phyloP scores from a whole-genome alignment of 2,113 vertebrate genomes.

The Atrichornis clamosus region DNA sequence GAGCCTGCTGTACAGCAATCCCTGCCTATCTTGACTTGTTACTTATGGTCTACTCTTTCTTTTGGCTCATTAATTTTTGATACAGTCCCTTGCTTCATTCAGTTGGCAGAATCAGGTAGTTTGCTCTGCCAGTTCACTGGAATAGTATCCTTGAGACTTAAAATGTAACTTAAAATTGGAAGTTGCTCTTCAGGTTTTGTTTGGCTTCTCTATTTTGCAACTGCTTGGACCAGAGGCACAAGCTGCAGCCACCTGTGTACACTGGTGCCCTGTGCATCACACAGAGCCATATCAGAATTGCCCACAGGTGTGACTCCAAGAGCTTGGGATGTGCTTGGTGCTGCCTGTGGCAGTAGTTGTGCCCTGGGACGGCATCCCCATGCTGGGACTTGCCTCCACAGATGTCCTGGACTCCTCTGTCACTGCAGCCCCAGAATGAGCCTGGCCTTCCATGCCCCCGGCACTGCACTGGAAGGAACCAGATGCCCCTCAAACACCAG shows the following conservation, averaged over 20 bases:
- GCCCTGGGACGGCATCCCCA: background rate
- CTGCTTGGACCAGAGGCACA: background rate
- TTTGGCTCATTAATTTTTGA: background rate
- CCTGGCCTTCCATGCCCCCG: accelerated
- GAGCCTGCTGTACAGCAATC: background rate
- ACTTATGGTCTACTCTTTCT: background rate
- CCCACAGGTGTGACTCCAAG: background rate
- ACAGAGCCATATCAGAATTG: accelerated
- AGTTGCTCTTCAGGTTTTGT: background rate
- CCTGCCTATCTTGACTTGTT: background rate
- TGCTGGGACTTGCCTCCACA: background rate
- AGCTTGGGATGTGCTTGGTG: background rate
- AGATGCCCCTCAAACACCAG: background rate
- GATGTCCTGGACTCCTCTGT: background rate
- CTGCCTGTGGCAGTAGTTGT: background rate
- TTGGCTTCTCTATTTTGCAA: background rate
- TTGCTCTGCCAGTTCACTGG: background rate
- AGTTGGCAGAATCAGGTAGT: background rate
- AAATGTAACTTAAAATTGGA: background rate
- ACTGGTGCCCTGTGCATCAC: accelerated
- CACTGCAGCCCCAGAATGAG: background rate
- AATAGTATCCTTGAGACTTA: background rate
- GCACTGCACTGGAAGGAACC: background rate
- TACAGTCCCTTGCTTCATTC: background rate
- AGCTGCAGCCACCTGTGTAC: background rate